A percentile compares a stretch with the other conserved stretches of the same genome.
phyloP scores from a whole-genome alignment of 1,140 invertebrate genomes.

The Papilio polytes region DNA sequence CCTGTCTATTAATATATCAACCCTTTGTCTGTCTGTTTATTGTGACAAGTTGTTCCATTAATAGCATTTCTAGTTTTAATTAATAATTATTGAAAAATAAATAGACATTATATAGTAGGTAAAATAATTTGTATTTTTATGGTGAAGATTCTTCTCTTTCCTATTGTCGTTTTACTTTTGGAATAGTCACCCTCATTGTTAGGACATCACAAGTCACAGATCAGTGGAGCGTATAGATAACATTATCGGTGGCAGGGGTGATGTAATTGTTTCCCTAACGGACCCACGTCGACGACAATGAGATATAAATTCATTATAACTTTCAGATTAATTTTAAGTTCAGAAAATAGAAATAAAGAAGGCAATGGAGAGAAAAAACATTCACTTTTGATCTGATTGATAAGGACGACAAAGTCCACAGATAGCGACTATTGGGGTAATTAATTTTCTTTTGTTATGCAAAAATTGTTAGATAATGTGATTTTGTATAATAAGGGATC shows the following conservation, averaged over 20 bases:
- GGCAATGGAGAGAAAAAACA: neutral
- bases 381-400: too few species aligned
- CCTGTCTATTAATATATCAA: too few species aligned
- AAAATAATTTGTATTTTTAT: neutral
- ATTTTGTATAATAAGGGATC: too few species aligned
- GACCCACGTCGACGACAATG: constrained; percentile 50
- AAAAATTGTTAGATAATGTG: too few species aligned
- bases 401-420: too few species aligned
- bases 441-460: too few species aligned
- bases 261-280: constrained; percentile 69
- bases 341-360: neutral
- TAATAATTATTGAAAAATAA: too few species aligned
- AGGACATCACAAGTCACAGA: constrained; percentile 67
- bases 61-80: too few species aligned
- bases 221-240: constrained; percentile 72
- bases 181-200: constrained; percentile 49
- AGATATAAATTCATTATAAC: constrained; percentile 42
- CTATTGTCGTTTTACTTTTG: neutral
- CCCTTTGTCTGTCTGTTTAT: too few species aligned
- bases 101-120: too few species aligned
- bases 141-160: neutral
- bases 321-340: constrained; percentile 30
- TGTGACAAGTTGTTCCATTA: too few species aligned
- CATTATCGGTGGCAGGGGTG: constrained; percentile 66
- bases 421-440: too few species aligned